A percentile compares a stretch with the other conserved stretches of the same genome.
Conservation (phyloP, 2,113 vertebrate genomes). For the Bos taurus region DNA sequence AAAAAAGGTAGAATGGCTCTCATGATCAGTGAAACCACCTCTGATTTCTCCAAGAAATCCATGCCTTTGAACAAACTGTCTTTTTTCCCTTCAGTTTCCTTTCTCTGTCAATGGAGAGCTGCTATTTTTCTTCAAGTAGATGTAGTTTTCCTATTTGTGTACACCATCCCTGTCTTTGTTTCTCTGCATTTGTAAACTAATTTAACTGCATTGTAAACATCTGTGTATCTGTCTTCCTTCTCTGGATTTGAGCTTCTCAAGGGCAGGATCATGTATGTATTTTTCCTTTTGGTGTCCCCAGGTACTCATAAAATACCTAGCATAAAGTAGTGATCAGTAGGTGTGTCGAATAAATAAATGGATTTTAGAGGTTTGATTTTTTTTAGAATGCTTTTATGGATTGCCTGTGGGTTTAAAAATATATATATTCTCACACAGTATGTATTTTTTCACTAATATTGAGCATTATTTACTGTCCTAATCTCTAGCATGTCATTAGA, state of each 20-base stretch:
- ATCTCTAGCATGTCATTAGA: not conserved
- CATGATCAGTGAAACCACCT: not conserved
- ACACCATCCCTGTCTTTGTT: not conserved
- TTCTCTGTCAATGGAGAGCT: not conserved
- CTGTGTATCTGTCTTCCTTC: not conserved
- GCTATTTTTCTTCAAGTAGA: not conserved
- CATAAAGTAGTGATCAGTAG: not conserved
- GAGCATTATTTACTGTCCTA: not conserved
- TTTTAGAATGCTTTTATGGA: not conserved
- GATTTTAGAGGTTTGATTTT: not conserved
- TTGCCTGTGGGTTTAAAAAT: conserved; percentile 9
- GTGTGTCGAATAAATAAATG: not conserved
- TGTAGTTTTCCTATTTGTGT: not conserved
- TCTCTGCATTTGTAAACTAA: not conserved
- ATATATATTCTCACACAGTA: not conserved
- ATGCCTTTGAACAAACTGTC: not conserved
- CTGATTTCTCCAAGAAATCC: not conserved
- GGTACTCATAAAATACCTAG: not conserved
- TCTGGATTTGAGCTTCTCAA: not conserved
- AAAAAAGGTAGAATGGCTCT: not conserved
- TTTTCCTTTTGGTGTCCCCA: not conserved
- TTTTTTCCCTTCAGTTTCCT: not conserved
- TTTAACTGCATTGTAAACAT: not conserved
- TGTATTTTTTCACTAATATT: conserved; percentile 4
- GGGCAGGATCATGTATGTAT: not conserved